Base-by-base conservation (phyloP, 30 jellyfish, hydroid and myxozoan species). In the Aurelia coerulea region DNA sequence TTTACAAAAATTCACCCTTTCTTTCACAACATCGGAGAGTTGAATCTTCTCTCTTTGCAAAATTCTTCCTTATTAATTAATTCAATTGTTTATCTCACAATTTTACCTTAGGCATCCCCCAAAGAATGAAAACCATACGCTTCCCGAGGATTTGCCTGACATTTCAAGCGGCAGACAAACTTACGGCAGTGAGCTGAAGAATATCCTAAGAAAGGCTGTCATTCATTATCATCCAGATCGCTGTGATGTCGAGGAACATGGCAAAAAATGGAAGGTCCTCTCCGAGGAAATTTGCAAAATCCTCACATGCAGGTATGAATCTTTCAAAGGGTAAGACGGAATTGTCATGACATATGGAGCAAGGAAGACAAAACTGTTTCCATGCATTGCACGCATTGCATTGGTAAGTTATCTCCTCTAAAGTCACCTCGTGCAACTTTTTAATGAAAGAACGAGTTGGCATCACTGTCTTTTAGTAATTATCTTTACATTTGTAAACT, bases 191-290 rank as follows among this genome's bases (percentile, higher is more conserved):
- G 56, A 35, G 39, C 32, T 76, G 78, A 79, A 79, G 65, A 62
- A 63, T 8, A 10, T 79, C 12, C 65, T 79, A 31, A 81, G 59
- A 13, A 75, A 63, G 31, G 95, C 95, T 1, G 85, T 86, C 17
- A 67, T 78, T 37, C 91, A 88, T 56, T 88, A 88, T 33, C 96
- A 88, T 41, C 96, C 96, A 5, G 96, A 88, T 32, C 75, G 83
- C 60, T 65, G 86, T 18, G 86, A 88, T 15, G 81, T 64, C 5
- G 73, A 32, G 34, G 62, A 42, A 2, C 59, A 88, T 66, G 96
- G 96, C 11, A 63, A 46, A 37, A 77, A 70, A 16, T 68, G 90
- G 90, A 78, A 78, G 42, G 96, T 78, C 65, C 68, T 86, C 31
- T 64, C 79, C 19, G 90, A 86, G 73, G 95, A 86, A 18, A 86